These are phyloP conservation scores for Oceanodroma tethys DNA, from an alignment of 2,113 vertebrate genomes.

Conservation along the genomic window DNA sequence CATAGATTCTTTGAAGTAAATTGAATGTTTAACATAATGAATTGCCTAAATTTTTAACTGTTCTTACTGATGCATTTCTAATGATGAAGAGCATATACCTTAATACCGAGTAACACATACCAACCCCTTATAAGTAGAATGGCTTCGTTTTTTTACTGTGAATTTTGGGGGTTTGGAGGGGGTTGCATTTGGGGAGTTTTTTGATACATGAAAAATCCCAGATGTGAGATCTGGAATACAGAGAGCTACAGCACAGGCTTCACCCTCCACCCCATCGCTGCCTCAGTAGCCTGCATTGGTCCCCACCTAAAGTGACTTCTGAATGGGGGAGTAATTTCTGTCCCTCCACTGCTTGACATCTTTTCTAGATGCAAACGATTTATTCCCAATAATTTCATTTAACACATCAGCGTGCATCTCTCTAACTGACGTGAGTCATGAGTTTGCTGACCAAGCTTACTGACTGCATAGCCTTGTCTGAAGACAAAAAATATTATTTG, in stretches of 20 bases:
- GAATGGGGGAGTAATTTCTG: neutral
- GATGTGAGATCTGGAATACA: neutral
- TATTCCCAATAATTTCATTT: neutral
- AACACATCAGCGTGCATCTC: neutral
- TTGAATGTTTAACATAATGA: neutral
- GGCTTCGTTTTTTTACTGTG: neutral
- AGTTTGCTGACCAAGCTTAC: neutral
- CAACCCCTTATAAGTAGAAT: neutral
- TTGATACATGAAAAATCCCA: neutral
- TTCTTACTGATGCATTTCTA: neutral
- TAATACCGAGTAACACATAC: neutral
- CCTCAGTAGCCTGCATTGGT: neutral
- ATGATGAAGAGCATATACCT: neutral
- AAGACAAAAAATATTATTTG: neutral
- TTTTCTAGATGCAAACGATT: neutral
- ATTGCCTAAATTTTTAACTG: neutral
- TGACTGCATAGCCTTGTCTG: neutral
- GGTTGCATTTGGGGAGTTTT: neutral
- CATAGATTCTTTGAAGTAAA: neutral
- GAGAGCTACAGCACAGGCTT: neutral
- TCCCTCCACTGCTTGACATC: neutral
- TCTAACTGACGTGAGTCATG: neutral
- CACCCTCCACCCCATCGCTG: neutral
- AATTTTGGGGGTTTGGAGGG: rapidly evolving
- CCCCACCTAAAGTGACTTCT: neutral